Percentiles rank a stretch among this genome's conserved stretches.
phyloP scores from a whole-genome alignment of 1,140 invertebrate species.

The Drosophila malerkotliana region DNA sequence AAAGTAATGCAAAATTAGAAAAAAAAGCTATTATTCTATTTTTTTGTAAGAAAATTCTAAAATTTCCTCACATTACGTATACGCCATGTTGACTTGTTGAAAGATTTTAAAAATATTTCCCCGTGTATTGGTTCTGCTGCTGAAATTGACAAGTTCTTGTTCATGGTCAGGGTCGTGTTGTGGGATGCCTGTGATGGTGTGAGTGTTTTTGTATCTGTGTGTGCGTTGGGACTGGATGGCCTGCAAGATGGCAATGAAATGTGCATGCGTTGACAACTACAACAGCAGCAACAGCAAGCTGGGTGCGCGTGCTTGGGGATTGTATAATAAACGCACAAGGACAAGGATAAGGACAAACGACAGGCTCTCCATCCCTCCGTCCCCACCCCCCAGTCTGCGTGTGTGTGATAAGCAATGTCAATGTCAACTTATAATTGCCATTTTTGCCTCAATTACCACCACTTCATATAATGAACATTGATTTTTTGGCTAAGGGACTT shows the following conservation, averaged over 20 bases:
- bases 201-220: neutral
- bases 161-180: constrained; percentile 67
- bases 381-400: neutral
- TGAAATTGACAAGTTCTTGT: constrained; percentile 70
- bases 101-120: neutral
- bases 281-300: constrained; percentile 26
- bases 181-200: constrained; percentile 6
- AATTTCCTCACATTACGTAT: neutral
- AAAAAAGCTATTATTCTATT: too few relatives aligned
- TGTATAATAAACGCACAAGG: constrained; percentile 56
- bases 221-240: constrained; percentile 11
- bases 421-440: constrained; percentile 42
- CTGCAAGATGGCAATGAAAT: constrained; percentile 57
- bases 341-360: constrained; percentile 45
- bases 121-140: constrained; percentile 12
- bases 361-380: neutral
- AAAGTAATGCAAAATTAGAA: neutral
- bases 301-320: constrained; percentile 37
- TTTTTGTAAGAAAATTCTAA: neutral
- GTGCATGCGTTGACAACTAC: constrained; percentile 56
- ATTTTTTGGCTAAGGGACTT: constrained; percentile 5
- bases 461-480: constrained; percentile 33
- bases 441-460: constrained; percentile 35
- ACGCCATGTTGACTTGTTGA: neutral
- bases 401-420: constrained; percentile 37